Conservation (phyloP, 2,888 invertebrate species). For the Crossocerus cetratus region DNA sequence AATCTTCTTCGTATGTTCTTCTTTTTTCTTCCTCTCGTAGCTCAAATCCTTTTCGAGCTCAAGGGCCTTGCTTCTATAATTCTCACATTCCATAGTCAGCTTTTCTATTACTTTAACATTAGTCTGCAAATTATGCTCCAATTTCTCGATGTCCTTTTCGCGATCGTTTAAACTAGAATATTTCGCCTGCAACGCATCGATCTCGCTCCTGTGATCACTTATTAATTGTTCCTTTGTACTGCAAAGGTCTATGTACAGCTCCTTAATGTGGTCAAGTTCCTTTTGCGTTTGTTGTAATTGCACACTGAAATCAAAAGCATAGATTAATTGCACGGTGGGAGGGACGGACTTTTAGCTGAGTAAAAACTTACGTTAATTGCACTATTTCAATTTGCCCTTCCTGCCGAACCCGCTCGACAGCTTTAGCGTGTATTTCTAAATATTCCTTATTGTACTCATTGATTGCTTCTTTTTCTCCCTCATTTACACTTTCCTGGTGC, state of each 20-base stretch:
- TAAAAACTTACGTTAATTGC: slow-evolving; percentile 68
- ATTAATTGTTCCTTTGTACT: slow-evolving; percentile 81
- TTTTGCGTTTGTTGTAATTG: slow-evolving; percentile 73
- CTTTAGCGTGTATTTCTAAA: slow-evolving; percentile 71
- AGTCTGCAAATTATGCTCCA: slow-evolving; percentile 63
- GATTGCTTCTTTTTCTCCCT: slow-evolving; percentile 63
- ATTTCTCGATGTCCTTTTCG: slow-evolving; percentile 62
- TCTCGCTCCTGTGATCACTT: slow-evolving; percentile 80
- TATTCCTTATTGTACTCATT: slow-evolving; percentile 72
- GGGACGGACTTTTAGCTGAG: not conserved
- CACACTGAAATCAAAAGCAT: slow-evolving; percentile 50
- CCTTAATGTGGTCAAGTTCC: slow-evolving; percentile 70
- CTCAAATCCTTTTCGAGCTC: slow-evolving; percentile 70
- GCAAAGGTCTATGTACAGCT: slow-evolving; percentile 79
- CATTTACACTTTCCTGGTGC: slow-evolving; percentile 62
- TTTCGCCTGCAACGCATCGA: slow-evolving; percentile 77
- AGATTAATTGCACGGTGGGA: too few relatives aligned
- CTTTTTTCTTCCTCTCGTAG: slow-evolving; percentile 65
- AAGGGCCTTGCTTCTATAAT: slow-evolving; percentile 62
- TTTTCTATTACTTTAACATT: slow-evolving; percentile 65
- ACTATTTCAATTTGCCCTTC: slow-evolving; percentile 69
- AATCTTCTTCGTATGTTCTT: slow-evolving; percentile 68
- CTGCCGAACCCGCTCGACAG: slow-evolving; percentile 69
- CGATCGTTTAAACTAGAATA: slow-evolving; percentile 62
- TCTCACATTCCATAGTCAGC: slow-evolving; percentile 65